phyloP scores from a whole-genome alignment of 2,888 invertebrate genomes.

The Drosophila hawaiiensis region DNA sequence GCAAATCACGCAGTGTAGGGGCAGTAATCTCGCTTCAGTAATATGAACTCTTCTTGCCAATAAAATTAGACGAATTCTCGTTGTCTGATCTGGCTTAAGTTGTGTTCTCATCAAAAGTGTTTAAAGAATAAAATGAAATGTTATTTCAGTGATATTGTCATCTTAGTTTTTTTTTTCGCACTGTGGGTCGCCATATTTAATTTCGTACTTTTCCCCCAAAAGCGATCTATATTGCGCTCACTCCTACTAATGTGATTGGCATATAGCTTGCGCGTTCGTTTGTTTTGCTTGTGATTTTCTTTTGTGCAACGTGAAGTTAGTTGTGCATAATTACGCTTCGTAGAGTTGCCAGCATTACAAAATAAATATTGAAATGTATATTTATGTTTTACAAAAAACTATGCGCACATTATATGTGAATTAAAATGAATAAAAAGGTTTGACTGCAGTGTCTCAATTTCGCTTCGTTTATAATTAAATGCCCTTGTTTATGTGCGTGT shows the following conservation, averaged over 20 bases:
- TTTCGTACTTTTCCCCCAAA: constrained; percentile 61
- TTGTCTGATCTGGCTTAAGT: neutral
- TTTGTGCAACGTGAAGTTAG: constrained; percentile 77
- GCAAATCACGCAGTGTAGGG: constrained; percentile 31
- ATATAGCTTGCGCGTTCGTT: constrained; percentile 65
- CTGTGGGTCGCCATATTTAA: constrained; percentile 76
- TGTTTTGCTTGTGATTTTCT: constrained; percentile 76
- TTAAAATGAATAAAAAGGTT: neutral
- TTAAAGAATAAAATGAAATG: constrained; percentile 27
- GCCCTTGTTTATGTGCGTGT: neutral
- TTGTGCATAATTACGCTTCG: constrained; percentile 55
- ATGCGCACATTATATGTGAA: neutral
- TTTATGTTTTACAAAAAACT: constrained; percentile 1
- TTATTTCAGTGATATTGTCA: constrained; percentile 31
- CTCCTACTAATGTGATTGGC: constrained; percentile 39
- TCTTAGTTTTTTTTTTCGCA: constrained; percentile 45
- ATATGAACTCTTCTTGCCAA: neutral
- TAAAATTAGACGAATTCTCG: neutral
- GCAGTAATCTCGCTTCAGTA: neutral
- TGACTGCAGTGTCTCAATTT: neutral
- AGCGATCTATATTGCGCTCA: constrained; percentile 44
- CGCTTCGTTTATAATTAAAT: neutral
- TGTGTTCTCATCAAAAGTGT: neutral
- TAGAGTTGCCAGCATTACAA: constrained; percentile 59
- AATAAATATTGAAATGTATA: constrained; percentile 22